A percentile compares a stretch with the other conserved stretches of the same genome.
phyloP scores from a whole-genome alignment of 2,113 vertebrate genomes.

The Elachura formosa region DNA sequence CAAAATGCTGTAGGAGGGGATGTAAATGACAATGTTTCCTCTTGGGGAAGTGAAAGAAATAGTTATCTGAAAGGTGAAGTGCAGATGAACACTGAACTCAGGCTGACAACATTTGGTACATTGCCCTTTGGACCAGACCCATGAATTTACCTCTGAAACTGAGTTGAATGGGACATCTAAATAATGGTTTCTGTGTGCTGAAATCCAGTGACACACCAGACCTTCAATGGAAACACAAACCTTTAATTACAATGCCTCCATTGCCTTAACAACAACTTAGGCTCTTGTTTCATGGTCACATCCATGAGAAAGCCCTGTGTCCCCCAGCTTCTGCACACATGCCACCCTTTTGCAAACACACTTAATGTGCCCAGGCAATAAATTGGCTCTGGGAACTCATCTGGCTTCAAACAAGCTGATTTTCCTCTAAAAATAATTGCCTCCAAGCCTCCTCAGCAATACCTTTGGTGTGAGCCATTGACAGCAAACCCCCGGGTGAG shows the following conservation, averaged over 20 bases:
- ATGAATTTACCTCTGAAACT: background rate
- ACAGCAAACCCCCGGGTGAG: background rate
- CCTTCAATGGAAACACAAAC: background rate
- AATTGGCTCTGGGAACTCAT: background rate
- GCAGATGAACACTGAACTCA: background rate
- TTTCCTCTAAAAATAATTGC: background rate
- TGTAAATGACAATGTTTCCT: background rate
- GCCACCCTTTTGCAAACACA: background rate
- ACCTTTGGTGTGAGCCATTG: background rate
- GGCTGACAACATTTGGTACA: background rate
- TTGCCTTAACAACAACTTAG: background rate
- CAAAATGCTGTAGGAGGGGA: background rate
- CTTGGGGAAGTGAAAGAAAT: background rate
- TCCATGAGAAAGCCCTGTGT: background rate
- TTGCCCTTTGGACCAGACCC: background rate
- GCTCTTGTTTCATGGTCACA: background rate
- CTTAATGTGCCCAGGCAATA: background rate
- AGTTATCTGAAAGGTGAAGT: background rate
- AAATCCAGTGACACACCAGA: background rate
- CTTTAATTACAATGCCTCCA: background rate
- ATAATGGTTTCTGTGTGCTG: background rate
- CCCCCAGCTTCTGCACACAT: rapidly evolving
- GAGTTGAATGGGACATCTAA: background rate
- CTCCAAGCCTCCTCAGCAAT: background rate
- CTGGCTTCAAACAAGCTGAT: background rate